Percentiles rank a stretch among this genome's conserved stretches.
phyloP scores from a whole-genome alignment of 64 coral and sea anemone genomes.

The Platygyra sinensis region DNA sequence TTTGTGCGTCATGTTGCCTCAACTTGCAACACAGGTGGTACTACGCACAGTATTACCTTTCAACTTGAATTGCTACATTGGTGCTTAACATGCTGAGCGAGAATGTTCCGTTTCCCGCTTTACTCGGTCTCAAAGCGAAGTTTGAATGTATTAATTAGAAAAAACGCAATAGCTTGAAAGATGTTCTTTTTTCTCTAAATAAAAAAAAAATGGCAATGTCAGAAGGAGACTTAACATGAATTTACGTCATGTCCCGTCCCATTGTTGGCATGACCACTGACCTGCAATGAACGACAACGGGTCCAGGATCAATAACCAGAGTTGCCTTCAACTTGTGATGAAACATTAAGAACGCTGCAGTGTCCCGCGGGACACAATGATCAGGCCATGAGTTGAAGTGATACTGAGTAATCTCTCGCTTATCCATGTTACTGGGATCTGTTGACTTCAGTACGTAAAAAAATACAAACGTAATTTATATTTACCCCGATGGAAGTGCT shows the following conservation, averaged over 20 bases:
- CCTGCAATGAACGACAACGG: constrained; percentile 89
- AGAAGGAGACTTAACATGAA: no score
- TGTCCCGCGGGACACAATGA: constrained; percentile 67
- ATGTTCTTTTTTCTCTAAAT: not conserved
- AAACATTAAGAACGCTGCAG: constrained; percentile 73
- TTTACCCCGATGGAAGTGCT: no score
- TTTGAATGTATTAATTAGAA: no score
- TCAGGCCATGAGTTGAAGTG: constrained; percentile 86
- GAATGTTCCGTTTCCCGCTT: no score
- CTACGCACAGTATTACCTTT: no score
- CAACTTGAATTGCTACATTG: no score
- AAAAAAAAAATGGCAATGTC: not conserved
- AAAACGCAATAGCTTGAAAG: no score
- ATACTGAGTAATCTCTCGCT: constrained; percentile 72
- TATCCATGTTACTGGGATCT: constrained; percentile 79
- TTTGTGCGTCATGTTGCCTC: no score
- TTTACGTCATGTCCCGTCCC: no score
- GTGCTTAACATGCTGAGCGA: no score
- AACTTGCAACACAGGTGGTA: no score
- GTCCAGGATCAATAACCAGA: constrained; percentile 52
- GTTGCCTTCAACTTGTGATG: constrained; percentile 72
- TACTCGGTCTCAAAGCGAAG: no score
- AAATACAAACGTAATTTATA: not conserved
- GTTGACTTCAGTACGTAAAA: constrained; percentile 57
- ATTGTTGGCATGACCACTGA: not conserved